Percentiles rank a stretch among this genome's conserved stretches.
Conservation (phyloP, 30 jellyfish, hydroid and myxozoan genomes). For the Sanderia malayensis region DNA sequence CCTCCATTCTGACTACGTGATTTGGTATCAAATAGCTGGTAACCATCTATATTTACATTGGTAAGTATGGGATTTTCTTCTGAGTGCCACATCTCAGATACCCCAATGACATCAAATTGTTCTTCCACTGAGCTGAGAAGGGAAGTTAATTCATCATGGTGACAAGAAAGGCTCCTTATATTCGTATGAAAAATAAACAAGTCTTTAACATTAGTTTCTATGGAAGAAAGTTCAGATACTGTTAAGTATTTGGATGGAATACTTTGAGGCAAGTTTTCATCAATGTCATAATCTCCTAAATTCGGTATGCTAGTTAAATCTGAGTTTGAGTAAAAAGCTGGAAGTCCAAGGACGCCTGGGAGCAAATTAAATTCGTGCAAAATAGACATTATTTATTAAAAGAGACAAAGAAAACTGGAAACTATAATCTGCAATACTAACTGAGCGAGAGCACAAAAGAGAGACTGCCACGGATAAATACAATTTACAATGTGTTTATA, state of each 20-base stretch:
- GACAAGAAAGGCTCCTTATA: slow-evolving; percentile 30
- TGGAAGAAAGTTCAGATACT: slow-evolving; percentile 33
- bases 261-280: slow-evolving; percentile 41
- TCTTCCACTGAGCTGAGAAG: slow-evolving; percentile 7
- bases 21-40: slow-evolving; percentile 3
- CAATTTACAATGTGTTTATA: background rate
- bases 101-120: slow-evolving; percentile 19
- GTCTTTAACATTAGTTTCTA: slow-evolving; percentile 11
- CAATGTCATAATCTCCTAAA: slow-evolving; percentile 27
- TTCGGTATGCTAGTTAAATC: slow-evolving; percentile 16
- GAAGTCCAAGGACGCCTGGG: slow-evolving; percentile 39
- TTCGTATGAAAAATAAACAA: slow-evolving; percentile 25
- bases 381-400: slow-evolving; percentile 4
- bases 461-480: slow-evolving; percentile 3
- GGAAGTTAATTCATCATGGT: slow-evolving; percentile 31
- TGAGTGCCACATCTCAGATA: no score
- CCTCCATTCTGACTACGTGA: slow-evolving; percentile 35
- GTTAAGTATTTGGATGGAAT: slow-evolving; percentile 22
- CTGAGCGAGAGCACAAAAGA: background rate
- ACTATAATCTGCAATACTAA: no score
- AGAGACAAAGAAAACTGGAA: background rate
- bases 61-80: slow-evolving; percentile 8
- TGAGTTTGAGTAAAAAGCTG: slow-evolving; percentile 23
- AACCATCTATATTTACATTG: slow-evolving; percentile 8
- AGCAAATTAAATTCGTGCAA: slow-evolving; percentile 19